Conservation (phyloP, 1,140 invertebrate species). For the Branchinecta lynchi region DNA sequence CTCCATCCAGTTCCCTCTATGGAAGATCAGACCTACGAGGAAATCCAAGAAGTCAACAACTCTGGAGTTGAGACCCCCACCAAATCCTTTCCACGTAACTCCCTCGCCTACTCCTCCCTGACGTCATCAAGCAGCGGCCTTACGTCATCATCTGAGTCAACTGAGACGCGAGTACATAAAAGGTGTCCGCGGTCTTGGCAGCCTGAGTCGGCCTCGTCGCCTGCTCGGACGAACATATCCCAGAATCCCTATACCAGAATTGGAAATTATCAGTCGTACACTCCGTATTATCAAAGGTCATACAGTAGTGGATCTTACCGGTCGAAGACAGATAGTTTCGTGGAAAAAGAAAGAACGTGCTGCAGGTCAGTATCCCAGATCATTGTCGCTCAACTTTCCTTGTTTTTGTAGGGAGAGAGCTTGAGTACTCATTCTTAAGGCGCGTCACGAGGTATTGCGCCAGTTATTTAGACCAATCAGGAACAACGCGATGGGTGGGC, state of each 20-base stretch:
- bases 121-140: neutral
- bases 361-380: neutral
- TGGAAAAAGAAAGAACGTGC: neutral
- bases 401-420: too few species aligned
- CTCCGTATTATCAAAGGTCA: constrained; percentile 7
- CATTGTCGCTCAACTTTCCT: neutral
- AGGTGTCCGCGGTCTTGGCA: neutral
- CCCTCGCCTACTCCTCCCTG: neutral
- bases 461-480: too few species aligned
- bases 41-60: neutral
- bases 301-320: neutral
- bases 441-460: too few species aligned
- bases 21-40: neutral
- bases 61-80: neutral
- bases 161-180: neutral
- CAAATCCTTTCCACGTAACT: neutral
- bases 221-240: neutral
- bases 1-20: neutral
- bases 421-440: too few species aligned
- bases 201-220: neutral
- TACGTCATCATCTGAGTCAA: neutral
- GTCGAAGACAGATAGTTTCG: neutral
- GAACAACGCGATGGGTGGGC: too few species aligned
- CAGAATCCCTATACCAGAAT: neutral
- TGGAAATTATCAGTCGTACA: neutral